Conservation (phyloP, 2,797 vertebrate species). For the Chiloscyllium punctatum region DNA sequence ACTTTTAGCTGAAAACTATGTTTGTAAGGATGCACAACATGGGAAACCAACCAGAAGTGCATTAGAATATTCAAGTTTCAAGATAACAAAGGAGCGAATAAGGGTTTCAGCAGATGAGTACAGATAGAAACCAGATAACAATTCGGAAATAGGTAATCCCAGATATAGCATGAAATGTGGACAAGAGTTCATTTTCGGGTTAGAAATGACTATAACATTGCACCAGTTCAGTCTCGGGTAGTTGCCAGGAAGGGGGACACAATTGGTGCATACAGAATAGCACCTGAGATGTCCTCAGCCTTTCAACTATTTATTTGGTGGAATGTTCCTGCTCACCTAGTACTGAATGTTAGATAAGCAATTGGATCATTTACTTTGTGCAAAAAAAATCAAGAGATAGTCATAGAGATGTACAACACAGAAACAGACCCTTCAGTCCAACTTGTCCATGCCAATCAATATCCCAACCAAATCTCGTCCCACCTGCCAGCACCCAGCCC, state of each 20-base stretch:
- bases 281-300: neutral
- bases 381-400: neutral
- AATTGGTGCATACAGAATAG: neutral
- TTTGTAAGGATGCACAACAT: neutral
- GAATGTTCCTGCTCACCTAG: neutral
- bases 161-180: neutral
- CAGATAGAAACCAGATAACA: neutral
- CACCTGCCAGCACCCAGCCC: too few species aligned
- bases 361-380: neutral
- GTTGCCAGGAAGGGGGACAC: neutral
- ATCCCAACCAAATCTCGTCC: too few species aligned
- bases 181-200: neutral
- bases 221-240: neutral
- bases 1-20: neutral
- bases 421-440: too few species aligned
- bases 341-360: neutral
- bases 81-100: neutral
- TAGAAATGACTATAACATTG: neutral
- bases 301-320: neutral
- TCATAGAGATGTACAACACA: too few species aligned
- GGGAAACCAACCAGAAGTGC: too few species aligned
- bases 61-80: neutral
- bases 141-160: too few species aligned
- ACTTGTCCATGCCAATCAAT: too few species aligned
- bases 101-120: neutral